These are phyloP conservation scores for Diaprepes abbreviatus DNA, from an alignment of 2,888 invertebrate species.

Conservation along the genomic window DNA sequence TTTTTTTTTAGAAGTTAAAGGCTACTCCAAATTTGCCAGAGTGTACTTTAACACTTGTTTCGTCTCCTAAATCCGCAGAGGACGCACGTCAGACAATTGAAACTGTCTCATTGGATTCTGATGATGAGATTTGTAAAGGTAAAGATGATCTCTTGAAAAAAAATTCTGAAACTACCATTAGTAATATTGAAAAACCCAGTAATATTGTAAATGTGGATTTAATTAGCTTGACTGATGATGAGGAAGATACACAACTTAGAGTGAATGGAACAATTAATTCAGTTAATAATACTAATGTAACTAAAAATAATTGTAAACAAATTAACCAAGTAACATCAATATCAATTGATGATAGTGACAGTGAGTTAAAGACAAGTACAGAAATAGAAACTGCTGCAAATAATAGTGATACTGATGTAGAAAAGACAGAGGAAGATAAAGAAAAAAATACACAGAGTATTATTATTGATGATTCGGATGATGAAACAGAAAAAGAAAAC, in stretches of 20 bases:
- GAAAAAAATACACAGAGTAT: slow-evolving; percentile 27
- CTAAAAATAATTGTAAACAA: background rate
- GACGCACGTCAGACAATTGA: background rate
- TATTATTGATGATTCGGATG: slow-evolving; percentile 43
- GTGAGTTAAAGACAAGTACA: slow-evolving; percentile 28
- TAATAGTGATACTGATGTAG: background rate
- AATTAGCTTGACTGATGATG: slow-evolving; percentile 45
- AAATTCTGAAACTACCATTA: background rate
- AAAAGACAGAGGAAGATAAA: background rate
- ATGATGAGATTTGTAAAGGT: slow-evolving; percentile 20
- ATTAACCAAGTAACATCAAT: background rate
- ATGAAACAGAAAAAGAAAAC: slow-evolving; percentile 35
- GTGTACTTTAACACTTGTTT: slow-evolving; percentile 15
- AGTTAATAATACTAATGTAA: background rate
- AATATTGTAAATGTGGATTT: slow-evolving; percentile 21
- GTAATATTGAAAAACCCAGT: background rate
- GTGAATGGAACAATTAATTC: background rate
- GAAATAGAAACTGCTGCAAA: background rate
- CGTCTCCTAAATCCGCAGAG: background rate
- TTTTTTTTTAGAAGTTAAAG: slow-evolving; percentile 18
- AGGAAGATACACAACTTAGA: slow-evolving; percentile 19
- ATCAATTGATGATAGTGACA: slow-evolving; percentile 43
- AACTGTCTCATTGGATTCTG: slow-evolving; percentile 37
- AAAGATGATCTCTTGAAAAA: background rate
- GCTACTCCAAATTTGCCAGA: slow-evolving; percentile 12